Evolutionary conservation across 2,113 vertebrate species (phyloP).

Genomic region (Saguinus imperator): DNA sequence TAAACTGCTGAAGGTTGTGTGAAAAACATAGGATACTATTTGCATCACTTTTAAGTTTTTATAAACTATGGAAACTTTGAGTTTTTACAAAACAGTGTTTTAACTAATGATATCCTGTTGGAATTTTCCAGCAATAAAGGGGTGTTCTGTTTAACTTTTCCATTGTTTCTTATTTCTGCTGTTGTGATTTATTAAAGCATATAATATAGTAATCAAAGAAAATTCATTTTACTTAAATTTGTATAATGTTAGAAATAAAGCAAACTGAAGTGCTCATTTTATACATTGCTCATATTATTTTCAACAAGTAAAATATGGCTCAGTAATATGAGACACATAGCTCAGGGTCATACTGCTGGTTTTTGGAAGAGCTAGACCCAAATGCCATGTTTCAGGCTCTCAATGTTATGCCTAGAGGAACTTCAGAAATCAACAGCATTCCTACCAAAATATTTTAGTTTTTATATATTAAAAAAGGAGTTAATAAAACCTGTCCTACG

Average conservation of each 20-base stretch:
- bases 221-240: not conserved
- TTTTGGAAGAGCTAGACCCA: not conserved
- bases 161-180: not conserved
- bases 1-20: not conserved
- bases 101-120: not conserved
- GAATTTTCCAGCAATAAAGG: not conserved
- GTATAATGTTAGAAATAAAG: not conserved
- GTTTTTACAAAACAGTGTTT: not conserved
- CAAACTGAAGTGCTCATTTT: not conserved
- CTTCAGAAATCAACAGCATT: not conserved
- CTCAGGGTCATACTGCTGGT: not conserved
- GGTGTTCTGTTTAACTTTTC: not conserved
- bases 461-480: not conserved
- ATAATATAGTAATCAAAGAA: not conserved
- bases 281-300: not conserved
- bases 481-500: not conserved
- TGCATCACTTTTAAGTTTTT: not conserved
- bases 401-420: not conserved
- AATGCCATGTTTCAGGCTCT: not conserved
- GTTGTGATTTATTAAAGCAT: not conserved
- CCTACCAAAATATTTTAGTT: not conserved
- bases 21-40: not conserved
- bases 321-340: not conserved
- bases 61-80: not conserved
- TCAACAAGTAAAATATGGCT: not conserved